Percentiles rank a stretch among this genome's conserved stretches.
phyloP scores from a whole-genome alignment of 2,888 invertebrate species.

The Eristalis pertinax region DNA sequence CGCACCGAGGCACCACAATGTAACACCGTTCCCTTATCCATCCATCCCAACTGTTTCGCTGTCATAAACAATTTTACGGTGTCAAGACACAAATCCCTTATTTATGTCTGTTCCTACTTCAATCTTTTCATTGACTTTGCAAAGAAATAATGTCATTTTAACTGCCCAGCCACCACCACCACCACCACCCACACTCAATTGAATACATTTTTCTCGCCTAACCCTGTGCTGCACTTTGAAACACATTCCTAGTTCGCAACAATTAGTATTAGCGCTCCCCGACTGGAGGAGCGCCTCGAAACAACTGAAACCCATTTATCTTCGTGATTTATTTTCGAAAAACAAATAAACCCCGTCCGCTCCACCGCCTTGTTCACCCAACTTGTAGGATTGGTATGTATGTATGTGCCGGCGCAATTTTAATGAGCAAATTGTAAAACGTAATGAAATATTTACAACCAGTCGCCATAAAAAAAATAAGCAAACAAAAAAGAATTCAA shows the following conservation, averaged over 20 bases:
- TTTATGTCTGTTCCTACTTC: conserved; percentile 15
- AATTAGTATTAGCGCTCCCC: conserved; percentile 12
- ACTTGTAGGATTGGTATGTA: background rate
- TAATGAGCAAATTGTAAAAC: conserved; percentile 62
- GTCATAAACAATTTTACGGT: background rate
- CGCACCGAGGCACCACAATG: background rate
- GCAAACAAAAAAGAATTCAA: conserved; percentile 12
- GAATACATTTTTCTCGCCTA: conserved; percentile 54
- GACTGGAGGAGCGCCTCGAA: background rate
- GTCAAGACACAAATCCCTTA: conserved; percentile 26
- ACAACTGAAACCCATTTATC: conserved; percentile 19
- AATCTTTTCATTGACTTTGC: conserved; percentile 25
- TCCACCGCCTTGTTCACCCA: background rate
- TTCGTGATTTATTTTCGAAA: conserved; percentile 48
- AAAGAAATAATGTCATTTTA: conserved; percentile 31
- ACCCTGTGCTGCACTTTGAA: conserved; percentile 12
- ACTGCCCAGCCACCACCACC: background rate
- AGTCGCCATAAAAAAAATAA: background rate
- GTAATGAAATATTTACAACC: conserved; percentile 61
- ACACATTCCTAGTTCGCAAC: conserved; percentile 1
- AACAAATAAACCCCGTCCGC: background rate
- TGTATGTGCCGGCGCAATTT: conserved; percentile 28
- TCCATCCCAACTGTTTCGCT: background rate
- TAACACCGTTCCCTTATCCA: background rate
- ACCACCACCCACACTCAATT: conserved; percentile 37